Conservation (phyloP, 2,113 vertebrate species). For the human region DNA sequence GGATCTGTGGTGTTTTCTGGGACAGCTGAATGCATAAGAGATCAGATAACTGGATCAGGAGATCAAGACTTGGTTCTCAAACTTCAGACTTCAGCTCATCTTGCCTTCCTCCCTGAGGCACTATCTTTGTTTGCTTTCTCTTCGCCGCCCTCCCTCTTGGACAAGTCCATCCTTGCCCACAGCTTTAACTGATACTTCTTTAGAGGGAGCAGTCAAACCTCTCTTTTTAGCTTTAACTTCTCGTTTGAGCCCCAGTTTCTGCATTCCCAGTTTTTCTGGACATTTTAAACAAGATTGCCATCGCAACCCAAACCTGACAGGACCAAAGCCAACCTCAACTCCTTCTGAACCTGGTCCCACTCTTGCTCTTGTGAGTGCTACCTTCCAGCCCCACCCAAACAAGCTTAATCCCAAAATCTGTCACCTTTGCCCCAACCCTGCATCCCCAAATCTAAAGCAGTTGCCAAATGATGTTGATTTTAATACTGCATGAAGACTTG, state of each 20-base stretch:
- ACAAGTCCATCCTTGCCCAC: slow-evolving; percentile 5
- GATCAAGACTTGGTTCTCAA: background rate
- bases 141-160: background rate
- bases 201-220: background rate
- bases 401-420: background rate
- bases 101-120: background rate
- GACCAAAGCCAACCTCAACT: background rate
- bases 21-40: background rate
- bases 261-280: background rate
- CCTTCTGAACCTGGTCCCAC: background rate
- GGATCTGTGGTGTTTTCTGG: background rate
- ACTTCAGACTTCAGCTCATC: background rate
- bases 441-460: background rate
- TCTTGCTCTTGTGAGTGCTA: background rate
- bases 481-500: background rate
- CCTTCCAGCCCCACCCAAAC: background rate
- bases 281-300: background rate
- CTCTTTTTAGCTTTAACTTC: background rate
- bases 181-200: background rate
- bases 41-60: slow-evolving; percentile 32
- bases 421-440: background rate
- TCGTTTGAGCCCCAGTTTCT: background rate
- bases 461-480: background rate
- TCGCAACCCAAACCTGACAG: background rate
- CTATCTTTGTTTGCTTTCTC: slow-evolving; percentile 18